Evolutionary conservation across 2,797 vertebrate species (phyloP), one percentile per base, ranked within the genome.

Genomic region (Bradypodion ventrale): DNA sequence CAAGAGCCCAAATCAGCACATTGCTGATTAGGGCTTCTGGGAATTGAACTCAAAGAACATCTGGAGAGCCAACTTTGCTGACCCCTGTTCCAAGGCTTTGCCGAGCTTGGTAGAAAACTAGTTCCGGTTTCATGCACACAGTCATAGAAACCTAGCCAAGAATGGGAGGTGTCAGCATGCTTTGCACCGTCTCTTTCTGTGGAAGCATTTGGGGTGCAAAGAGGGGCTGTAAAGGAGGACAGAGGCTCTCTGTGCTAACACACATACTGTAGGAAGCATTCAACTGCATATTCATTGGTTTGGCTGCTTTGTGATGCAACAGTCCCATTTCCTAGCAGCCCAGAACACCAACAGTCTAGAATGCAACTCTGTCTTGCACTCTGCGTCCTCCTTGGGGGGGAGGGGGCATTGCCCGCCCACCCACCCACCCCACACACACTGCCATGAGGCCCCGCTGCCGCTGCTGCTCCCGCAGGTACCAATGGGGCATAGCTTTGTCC

Each of bases 401-500:
- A 12, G 42, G 68, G 76, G 52, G 7, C 0, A 0, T 72, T 73
- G 4, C 66, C 87, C n/a, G 25, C 63, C 69, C 59, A 16, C 52
- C 63, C n/a, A n/a, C 56, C 52, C 52, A 19, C 15, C 52, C 62
- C 69, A 25, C 59, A 29, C 16, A 10, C 56, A 52, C 63, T 0
- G 69, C 83, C 80, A 82, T 78, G 85, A 78, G 85, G 59, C 80
- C 80, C 75, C 80, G n/a, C 23, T 84, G 83, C 83, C 83, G 76
- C 69, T 84, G 83, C 76, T 79, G 73, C 70, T 84, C 83, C 69
- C 76, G 69, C 69, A 79, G 83, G 42, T 79, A 74, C 25, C 59
- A 79, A 19, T 84, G 83, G 83, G 83, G 83, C 59, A 79, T 79
- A 65, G 59, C 83, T 42, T 44, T 75, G 60, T 60, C 81, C 46